These are phyloP conservation scores for Hololepta plana DNA, from an alignment of 2,888 invertebrate species.

Conservation along the genomic window DNA sequence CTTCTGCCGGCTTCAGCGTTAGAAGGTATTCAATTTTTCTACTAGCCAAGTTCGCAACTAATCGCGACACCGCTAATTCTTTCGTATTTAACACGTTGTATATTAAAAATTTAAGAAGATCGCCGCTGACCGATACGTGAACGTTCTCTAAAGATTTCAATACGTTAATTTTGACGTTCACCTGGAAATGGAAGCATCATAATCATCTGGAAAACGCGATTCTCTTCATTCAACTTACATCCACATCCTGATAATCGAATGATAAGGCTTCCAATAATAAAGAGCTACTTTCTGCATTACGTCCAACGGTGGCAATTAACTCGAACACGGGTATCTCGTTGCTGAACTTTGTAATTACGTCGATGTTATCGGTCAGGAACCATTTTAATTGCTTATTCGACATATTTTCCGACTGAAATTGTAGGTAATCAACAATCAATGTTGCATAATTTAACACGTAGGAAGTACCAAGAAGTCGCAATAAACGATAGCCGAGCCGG, in stretches of 20 bases:
- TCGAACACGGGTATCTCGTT: constrained; percentile 48
- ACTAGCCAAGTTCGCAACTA: constrained; percentile 56
- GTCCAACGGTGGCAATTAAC: constrained; percentile 38
- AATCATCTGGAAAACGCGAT: too few relatives aligned
- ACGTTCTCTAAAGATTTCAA: constrained; percentile 50
- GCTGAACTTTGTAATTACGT: constrained; percentile 43
- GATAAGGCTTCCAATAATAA: constrained; percentile 53
- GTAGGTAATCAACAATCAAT: constrained; percentile 7
- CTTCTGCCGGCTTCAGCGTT: constrained; percentile 38
- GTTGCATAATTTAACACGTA: constrained; percentile 3
- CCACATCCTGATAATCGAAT: constrained; percentile 46
- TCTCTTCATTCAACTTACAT: too few relatives aligned
- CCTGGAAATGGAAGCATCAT: constrained; percentile 30
- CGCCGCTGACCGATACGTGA: constrained; percentile 52
- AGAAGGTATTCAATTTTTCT: constrained; percentile 49
- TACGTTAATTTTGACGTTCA: constrained; percentile 47
- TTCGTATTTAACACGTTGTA: constrained; percentile 47
- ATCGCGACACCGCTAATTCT: constrained; percentile 44
- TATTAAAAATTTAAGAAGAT: constrained; percentile 41
- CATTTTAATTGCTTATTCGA: constrained; percentile 57
- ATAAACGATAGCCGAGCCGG: constrained; percentile 50
- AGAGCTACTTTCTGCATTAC: constrained; percentile 47
- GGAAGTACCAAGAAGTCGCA: constrained; percentile 60
- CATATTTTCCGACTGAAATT: constrained; percentile 41
- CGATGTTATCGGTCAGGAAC: constrained; percentile 56